Conservation (phyloP, 2,113 vertebrate species). For the Hemichromis elongatus region DNA sequence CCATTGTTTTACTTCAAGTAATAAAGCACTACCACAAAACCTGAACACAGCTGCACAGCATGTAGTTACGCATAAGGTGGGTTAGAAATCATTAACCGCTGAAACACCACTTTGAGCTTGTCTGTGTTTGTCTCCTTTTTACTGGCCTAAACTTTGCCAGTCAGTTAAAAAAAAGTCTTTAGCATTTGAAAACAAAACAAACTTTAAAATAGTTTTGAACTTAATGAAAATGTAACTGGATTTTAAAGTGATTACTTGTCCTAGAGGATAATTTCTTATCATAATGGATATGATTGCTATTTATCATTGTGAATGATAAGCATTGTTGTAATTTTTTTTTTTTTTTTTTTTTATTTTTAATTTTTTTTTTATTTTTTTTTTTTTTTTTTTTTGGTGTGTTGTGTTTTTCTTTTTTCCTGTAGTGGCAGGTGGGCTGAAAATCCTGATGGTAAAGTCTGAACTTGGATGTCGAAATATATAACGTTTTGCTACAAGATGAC, state of each 20-base stretch:
- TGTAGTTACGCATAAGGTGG: background rate
- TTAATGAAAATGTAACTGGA: background rate
- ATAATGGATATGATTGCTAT: background rate
- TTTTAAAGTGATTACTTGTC: background rate
- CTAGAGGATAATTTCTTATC: background rate
- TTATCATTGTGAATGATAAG: background rate
- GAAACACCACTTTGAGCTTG: background rate
- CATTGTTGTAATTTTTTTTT: background rate
- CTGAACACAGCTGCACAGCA: background rate
- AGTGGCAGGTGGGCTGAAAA: slow-evolving; percentile 78
- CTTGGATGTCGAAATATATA: slow-evolving; percentile 11
- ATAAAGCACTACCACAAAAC: background rate
- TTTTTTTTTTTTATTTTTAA: background rate
- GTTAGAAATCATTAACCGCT: background rate
- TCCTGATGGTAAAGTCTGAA: background rate
- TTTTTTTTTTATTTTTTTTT: too few relatives aligned
- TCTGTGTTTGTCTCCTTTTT: background rate
- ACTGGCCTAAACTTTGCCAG: background rate
- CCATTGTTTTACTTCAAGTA: background rate
- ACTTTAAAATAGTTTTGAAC: background rate
- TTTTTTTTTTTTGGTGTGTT: background rate
- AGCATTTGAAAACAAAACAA: background rate
- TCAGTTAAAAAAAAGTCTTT: background rate
- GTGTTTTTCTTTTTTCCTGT: background rate
- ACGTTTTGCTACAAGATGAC: slow-evolving; percentile 35